These are phyloP conservation scores for Andricus quercusramuli DNA, from an alignment of 2,888 invertebrate genomes.

Conservation along the genomic window DNA sequence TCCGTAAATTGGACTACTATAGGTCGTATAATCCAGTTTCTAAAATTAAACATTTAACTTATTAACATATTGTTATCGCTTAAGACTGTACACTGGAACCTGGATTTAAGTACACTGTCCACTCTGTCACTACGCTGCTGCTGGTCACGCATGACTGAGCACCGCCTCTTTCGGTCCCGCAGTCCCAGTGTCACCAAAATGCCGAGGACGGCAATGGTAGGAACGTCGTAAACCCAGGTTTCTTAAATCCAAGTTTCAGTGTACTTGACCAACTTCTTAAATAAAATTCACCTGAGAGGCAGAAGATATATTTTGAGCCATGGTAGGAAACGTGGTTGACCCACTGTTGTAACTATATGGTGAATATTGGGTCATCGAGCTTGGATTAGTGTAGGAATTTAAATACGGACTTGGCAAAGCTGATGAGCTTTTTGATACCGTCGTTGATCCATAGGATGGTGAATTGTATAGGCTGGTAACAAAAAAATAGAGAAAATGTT, in stretches of 20 bases:
- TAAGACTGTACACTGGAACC: too few relatives aligned
- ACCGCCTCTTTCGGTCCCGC: too few relatives aligned
- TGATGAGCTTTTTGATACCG: constrained; percentile 71
- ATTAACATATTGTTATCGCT: not conserved
- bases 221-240: too few relatives aligned
- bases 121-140: too few relatives aligned
- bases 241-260: too few relatives aligned
- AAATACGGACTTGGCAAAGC: constrained; percentile 73
- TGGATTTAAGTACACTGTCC: too few relatives aligned
- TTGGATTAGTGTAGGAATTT: constrained; percentile 73
- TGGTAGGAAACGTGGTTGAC: constrained; percentile 72
- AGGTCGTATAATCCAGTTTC: constrained; percentile 76
- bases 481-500: not conserved
- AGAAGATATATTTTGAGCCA: constrained; percentile 75
- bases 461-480: constrained; percentile 71
- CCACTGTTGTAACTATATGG: constrained; percentile 75
- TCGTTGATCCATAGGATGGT: constrained; percentile 71
- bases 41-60: constrained; percentile 48
- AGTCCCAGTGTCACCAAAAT: too few relatives aligned
- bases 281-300: constrained; percentile 70
- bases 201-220: too few relatives aligned
- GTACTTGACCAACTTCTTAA: not conserved
- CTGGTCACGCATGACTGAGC: too few relatives aligned
- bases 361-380: constrained; percentile 75
- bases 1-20: constrained; percentile 72